Base-by-base conservation (phyloP, 1,140 invertebrate species). In the Asobara japonica region DNA sequence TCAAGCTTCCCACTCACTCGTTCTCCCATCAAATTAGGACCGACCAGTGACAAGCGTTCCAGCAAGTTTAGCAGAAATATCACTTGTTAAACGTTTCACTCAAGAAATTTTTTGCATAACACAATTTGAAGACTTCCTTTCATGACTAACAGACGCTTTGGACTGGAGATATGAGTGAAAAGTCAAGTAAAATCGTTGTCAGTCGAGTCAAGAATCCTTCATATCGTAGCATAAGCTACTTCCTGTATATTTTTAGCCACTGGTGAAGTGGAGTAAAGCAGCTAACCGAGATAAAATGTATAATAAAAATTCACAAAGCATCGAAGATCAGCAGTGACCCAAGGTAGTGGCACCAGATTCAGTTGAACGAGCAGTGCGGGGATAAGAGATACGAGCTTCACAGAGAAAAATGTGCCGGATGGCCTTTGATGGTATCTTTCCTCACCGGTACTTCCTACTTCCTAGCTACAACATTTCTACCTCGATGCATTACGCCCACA, bases 201-300 rank as follows among this genome's bases (percentile, higher is more conserved):
- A n/a, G n/a, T n/a, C n/a, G n/a, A n/a, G n/a, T n/a, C n/a, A n/a
- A n/a, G n/a, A 16, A 45, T 45, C 2, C n/a, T 45, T 16, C 18
- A 13, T 18, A 16, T 45, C 41, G 13, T n/a, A 16, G 5, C 41
- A 16, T 45, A 16, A 18, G 22, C 45, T 18, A 51, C n/a, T 51
- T 8, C 22, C 11, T 25, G 13, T 1, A 56, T 56, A 56, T 56
- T 10, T 22, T 56, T 5, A 51, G n/a, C 45, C 20, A 16, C 18
- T 51, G 45, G 20, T n/a, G 20, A 56, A 56, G 51, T 18, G 20
- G 22, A 45, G 51, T 16, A 20, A 51, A 51, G n/a, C 18, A 51
- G 45, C n/a, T 51, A 51, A 51, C n/a, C 51, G 22, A 56, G 51
- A 56, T 56, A 56, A 56, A 25, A 56, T 56, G 22, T 56, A 56